Conservation (phyloP, 2,888 invertebrate genomes). For the Zygothrica quintamaculata region DNA sequence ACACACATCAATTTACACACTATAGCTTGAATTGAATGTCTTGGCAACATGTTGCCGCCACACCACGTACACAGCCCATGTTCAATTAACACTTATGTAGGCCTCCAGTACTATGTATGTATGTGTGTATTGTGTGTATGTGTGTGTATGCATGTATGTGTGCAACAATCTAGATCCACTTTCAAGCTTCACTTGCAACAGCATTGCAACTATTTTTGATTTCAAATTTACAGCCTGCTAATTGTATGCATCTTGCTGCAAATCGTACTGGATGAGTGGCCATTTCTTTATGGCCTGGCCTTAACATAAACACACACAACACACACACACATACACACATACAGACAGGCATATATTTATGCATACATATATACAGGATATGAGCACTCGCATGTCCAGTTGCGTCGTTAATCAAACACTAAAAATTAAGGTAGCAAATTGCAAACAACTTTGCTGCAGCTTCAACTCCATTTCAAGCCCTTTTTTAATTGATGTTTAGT, state of each 20-base stretch:
- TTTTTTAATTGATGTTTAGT: background rate
- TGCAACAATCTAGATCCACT: background rate
- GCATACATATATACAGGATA: too few species aligned
- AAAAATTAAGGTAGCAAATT: constrained; percentile 25
- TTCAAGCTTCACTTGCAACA: constrained; percentile 9
- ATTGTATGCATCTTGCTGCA: constrained; percentile 77
- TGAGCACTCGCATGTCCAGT: background rate
- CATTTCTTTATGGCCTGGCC: constrained; percentile 8
- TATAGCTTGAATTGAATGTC: constrained; percentile 4
- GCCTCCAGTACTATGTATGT: constrained; percentile 17
- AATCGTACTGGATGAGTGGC: constrained; percentile 42
- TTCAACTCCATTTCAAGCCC: too few species aligned
- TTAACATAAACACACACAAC: too few species aligned
- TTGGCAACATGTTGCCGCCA: constrained; percentile 29
- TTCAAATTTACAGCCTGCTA: constrained; percentile 81
- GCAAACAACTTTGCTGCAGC: constrained; percentile 13
- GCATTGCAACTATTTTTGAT: constrained; percentile 58
- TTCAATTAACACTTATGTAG: constrained; percentile 77
- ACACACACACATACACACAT: too few species aligned
- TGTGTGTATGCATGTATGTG: too few species aligned
- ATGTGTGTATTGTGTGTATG: too few species aligned
- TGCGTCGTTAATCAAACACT: constrained; percentile 41
- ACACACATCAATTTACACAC: background rate
- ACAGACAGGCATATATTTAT: too few species aligned
- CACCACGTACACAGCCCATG: constrained; percentile 54